Base-by-base conservation (phyloP, 2,888 invertebrate genomes). In the Acanthosepion esculentum region DNA sequence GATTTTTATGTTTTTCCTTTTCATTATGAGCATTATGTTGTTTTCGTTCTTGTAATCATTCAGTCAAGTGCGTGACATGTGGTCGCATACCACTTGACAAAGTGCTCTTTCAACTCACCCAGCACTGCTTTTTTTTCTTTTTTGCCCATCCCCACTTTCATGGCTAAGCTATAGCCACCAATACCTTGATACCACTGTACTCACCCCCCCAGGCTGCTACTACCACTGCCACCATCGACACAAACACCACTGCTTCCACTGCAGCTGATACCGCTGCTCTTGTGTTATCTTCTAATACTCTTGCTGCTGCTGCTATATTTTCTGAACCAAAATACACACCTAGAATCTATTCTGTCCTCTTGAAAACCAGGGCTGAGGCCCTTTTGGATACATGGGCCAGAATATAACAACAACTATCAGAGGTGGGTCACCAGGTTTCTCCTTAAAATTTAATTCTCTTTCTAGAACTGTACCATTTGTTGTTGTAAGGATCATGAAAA, bases 261-360 rank as follows among this genome's bases (percentile, higher is more conserved):
- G 53, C 26, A n/a, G n/a, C 53, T 53, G 53, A 41, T 48, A 29
- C 93, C 29, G 20, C 48, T 50, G 48, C 48, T 33, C 78, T n/a
- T 78, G 78, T 78, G 78, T 78, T 78, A 78, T 78, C 78, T 78
- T 78, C 78, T n/a, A 78, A 78, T 78, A 50, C 92, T 92, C 26
- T 53, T 48, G 48, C 93, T 29, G 93, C 93, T 50, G 92, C 93
- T 93, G 93, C 93, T 93, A 93, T 93, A 93, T 48, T 93, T 93
- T 53, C 93, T 53, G 53, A 93, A 93, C 93, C 93, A 93, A 93
- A 93, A 93, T 93, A 93, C 53, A 93, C 93, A 93, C 53, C 93
- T 93, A n/a, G 50, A 53, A 29, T 93, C 50, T n/a, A 48, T 48
- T 93, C n/a, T 93, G 53, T 93, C 48, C 93, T 93, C 53, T 33